Evolutionary conservation across 2,888 invertebrate species (phyloP).

Genomic region (Drosophila mercatorum): DNA sequence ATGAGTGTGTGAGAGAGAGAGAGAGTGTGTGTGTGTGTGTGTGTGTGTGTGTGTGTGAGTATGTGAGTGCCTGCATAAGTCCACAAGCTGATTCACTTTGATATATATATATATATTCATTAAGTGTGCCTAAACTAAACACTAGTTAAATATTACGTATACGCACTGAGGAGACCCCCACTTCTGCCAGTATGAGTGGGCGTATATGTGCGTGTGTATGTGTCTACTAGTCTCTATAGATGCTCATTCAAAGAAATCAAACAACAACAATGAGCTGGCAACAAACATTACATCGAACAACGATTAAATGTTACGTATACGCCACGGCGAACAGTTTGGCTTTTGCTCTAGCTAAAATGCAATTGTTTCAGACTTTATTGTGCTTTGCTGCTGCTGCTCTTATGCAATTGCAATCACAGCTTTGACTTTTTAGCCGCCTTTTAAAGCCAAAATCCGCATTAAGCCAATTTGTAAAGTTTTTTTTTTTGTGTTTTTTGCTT

Average conservation of each 20-base stretch:
- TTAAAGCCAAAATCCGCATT: conserved; percentile 40
- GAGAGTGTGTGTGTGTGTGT: too few species aligned
- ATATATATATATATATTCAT: neutral
- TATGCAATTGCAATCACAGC: conserved; percentile 14
- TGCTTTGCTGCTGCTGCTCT: neutral
- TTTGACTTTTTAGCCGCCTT: conserved; percentile 4
- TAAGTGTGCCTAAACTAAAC: neutral
- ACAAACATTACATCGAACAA: neutral
- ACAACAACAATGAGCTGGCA: neutral
- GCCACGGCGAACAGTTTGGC: neutral
- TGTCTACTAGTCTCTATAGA: neutral
- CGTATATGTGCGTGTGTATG: neutral
- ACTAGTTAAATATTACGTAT: conserved; percentile 27
- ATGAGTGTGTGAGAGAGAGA: neutral
- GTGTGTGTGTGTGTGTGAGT: neutral
- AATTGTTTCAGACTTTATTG: neutral
- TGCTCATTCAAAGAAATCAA: neutral
- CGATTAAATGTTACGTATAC: conserved; percentile 10
- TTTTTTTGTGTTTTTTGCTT: conserved; percentile 11
- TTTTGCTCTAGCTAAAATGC: neutral
- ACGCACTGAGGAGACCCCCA: neutral
- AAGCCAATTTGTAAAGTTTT: conserved; percentile 58
- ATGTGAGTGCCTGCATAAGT: neutral
- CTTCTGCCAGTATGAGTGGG: neutral
- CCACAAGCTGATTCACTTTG: neutral